Evolutionary conservation across 2,888 invertebrate genomes (phyloP).

Genomic region (Teleogryllus oceanicus): DNA sequence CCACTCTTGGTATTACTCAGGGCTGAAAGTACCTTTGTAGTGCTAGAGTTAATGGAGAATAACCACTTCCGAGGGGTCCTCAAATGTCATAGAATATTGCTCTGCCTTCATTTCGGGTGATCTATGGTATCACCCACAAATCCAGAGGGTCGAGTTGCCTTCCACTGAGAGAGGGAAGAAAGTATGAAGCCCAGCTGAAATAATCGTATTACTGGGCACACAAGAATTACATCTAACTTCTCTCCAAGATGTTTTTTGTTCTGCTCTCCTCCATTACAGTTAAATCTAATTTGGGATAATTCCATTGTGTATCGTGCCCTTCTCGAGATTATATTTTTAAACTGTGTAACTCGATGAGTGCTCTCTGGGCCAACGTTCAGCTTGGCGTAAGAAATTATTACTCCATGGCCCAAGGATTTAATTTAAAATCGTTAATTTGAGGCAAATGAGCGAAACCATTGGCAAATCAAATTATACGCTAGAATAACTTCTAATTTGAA

Average conservation of each 20-base stretch:
- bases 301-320: conserved; percentile 1
- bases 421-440: no score
- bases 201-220: background rate
- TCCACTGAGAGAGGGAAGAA: background rate
- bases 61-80: no score
- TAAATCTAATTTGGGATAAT: background rate
- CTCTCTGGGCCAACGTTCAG: background rate
- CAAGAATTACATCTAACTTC: background rate
- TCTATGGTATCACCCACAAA: no score
- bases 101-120: no score
- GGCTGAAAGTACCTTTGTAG: rapidly evolving
- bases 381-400: no score
- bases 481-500: no score
- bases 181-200: background rate
- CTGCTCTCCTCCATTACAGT: background rate
- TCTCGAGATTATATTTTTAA: background rate
- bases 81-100: no score
- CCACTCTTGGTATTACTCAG: no score
- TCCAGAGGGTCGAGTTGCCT: background rate
- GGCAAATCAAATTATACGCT: no score
- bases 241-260: conserved; percentile 1
- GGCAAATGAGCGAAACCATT: no score
- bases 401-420: no score
- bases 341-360: background rate
- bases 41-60: no score